Percentiles rank a stretch among this genome's conserved stretches.
phyloP scores from a whole-genome alignment of 2,113 vertebrate genomes.

The Mesitornis unicolor region DNA sequence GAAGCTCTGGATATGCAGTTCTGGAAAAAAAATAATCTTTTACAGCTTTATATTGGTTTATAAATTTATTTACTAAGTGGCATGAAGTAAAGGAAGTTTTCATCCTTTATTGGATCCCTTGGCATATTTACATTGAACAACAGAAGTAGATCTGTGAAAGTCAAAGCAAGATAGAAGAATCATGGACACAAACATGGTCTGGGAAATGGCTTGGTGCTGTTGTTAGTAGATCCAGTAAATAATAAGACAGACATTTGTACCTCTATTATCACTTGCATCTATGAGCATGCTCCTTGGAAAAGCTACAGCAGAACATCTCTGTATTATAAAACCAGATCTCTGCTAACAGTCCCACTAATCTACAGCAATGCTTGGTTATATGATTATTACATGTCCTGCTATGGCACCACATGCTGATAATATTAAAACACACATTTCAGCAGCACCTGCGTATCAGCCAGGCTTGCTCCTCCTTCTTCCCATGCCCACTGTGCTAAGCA shows the following conservation, averaged over 20 bases:
- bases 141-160: background rate
- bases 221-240: background rate
- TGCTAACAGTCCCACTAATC: background rate
- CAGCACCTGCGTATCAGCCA: background rate
- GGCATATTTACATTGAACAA: background rate
- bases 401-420: background rate
- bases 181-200: accelerated
- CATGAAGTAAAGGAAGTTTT: background rate
- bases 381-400: background rate
- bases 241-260: background rate
- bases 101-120: background rate
- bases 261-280: background rate
- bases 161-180: background rate
- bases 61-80: background rate
- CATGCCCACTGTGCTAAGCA: background rate
- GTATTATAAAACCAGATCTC: background rate
- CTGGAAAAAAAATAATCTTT: background rate
- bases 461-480: background rate
- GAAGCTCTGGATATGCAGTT: background rate
- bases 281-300: background rate
- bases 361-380: background rate
- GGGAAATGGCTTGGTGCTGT: background rate
- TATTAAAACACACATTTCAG: background rate
- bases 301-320: background rate
- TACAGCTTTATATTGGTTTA: background rate